phyloP scores from a whole-genome alignment of 35 echinoderm and acorn worm genomes.

The Nesometra sesokonis region DNA sequence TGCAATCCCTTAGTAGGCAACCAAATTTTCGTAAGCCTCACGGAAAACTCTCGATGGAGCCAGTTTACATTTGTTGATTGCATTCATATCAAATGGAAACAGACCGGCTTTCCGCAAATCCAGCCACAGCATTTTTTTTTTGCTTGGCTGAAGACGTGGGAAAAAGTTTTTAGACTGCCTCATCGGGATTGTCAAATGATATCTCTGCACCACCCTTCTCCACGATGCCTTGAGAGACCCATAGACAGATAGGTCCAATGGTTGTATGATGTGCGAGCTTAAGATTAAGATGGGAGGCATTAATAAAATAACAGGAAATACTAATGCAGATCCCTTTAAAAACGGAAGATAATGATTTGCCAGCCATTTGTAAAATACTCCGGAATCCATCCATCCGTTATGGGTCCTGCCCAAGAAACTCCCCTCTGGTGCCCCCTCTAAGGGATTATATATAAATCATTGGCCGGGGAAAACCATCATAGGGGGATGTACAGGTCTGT shows the following conservation, averaged over 20 bases:
- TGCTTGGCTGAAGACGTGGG: slow-evolving; percentile 20
- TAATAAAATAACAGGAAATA: background rate
- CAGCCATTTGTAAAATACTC: slow-evolving; percentile 42
- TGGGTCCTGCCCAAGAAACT: slow-evolving; percentile 39
- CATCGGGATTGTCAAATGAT: slow-evolving; percentile 27
- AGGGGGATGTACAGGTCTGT: background rate
- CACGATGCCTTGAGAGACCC: slow-evolving; percentile 34
- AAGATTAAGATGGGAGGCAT: background rate
- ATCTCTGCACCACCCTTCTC: slow-evolving; percentile 27
- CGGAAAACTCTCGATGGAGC: background rate
- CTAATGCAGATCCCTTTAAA: background rate
- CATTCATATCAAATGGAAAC: slow-evolving; percentile 23
- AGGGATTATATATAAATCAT: slow-evolving; percentile 31
- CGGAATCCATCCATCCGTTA: slow-evolving; percentile 33
- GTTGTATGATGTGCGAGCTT: slow-evolving; percentile 46
- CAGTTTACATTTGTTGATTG: background rate
- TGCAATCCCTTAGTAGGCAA: background rate
- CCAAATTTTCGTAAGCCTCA: background rate
- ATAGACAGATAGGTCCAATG: slow-evolving; percentile 48
- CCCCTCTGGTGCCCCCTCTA: slow-evolving; percentile 17
- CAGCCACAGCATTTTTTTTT: slow-evolving; percentile 5
- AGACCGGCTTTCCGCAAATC: slow-evolving; percentile 34
- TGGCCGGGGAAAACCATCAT: slow-evolving; percentile 32
- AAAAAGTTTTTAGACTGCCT: slow-evolving; percentile 36
- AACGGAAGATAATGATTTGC: slow-evolving; percentile 37